Base-by-base conservation (phyloP, 2,797 vertebrate species). In the Syngnathus acus region DNA sequence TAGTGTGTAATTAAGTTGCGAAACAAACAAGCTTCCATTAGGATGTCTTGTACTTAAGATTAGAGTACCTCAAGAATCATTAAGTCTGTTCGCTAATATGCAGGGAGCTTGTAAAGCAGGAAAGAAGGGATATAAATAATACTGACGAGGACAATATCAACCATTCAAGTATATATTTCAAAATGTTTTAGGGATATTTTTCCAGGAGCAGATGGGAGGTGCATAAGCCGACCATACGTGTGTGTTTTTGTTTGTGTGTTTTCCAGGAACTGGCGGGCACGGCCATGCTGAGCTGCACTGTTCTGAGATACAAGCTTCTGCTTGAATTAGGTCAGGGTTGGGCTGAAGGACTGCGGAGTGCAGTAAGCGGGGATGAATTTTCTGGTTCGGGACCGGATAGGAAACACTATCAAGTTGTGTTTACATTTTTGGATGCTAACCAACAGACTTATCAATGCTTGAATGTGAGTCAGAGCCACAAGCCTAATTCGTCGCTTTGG, bases 271-370 rank as follows among this genome's bases (percentile, higher is more conserved):
- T 80, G 80, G 68, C 72, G 78, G 32, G 73, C 81, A 74, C 66
- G 74, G 75, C 74, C 74, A 71, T 73, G 79, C 82, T 83, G 79
- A 85, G 85, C 85, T 84, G 78, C 19, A 65, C 79, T 72, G 68
- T 81, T 81, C 79, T 80, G 82, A 84, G 82, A 76, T 37, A 14
- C 64, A 80, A 75, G 68, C 77, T 82, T 81, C 73, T 82, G 74
- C 73, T 72, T 19, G 78, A 89, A 89, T 84, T 86, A 87, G 87
- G 85, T 88, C 87, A 88, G 81, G 74, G 74, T 73, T 71, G 67
- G 78, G 76, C 84, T 82, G 82, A 80, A 78, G 79, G 78, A 78
- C 80, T 79, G 72, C 75, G 65, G 72, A 32, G 59, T 64, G 74
- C 77, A 66, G 68, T 80, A 81, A 79, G 79, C 76, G 78, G 78